Conservation (phyloP, 2,888 invertebrate species). For the Gastracanthus pulcherrimus region DNA sequence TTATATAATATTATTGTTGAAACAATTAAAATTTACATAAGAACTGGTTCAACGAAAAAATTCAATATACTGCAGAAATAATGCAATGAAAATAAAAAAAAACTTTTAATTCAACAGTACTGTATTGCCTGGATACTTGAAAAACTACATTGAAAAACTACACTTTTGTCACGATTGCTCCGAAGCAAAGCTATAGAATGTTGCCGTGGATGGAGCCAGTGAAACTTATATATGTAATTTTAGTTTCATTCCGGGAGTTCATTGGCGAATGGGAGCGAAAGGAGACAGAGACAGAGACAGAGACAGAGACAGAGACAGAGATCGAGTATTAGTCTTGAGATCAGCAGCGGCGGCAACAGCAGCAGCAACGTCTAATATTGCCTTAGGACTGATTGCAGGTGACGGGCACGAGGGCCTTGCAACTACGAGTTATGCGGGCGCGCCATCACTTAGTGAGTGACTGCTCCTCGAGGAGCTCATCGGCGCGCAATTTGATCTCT, state of each 20-base stretch:
- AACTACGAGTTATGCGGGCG: constrained; percentile 73
- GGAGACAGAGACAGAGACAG: not conserved
- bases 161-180: not conserved
- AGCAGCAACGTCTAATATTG: not conserved
- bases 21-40: too few relatives aligned
- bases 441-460: constrained; percentile 76
- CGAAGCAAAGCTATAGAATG: not conserved
- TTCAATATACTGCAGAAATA: not conserved
- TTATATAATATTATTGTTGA: too few relatives aligned
- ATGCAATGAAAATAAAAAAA: not conserved
- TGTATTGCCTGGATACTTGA: not conserved
- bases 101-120: not conserved
- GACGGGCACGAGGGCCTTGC: constrained; percentile 70
- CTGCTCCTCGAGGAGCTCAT: constrained; percentile 81
- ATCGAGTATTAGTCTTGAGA: not conserved
- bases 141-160: constrained; percentile 39
- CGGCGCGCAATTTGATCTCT: constrained; percentile 88
- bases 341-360: constrained; percentile 7
- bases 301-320: not conserved
- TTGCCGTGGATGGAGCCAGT: not conserved
- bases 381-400: constrained; percentile 75
- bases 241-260: too few relatives aligned
- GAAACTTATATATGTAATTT: not conserved
- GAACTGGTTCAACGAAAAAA: too few relatives aligned
- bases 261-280: not conserved